Conservation (phyloP, 2,113 vertebrate species). For the Maccullochella peelii region DNA sequence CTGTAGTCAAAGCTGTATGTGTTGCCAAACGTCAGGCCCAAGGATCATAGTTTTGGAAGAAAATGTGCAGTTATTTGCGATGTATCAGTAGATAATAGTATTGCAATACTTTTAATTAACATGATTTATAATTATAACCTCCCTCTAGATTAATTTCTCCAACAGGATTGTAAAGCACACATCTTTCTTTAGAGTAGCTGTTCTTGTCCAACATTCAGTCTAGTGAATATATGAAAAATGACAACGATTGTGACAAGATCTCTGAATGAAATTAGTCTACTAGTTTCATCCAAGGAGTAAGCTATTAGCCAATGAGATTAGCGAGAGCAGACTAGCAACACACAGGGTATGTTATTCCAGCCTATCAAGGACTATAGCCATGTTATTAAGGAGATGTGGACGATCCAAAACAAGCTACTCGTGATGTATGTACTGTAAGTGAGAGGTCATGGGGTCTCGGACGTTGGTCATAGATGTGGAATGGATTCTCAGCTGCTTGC, state of each 20-base stretch:
- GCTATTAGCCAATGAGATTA: conserved; percentile 5
- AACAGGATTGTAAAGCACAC: not conserved
- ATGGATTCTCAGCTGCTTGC: not conserved
- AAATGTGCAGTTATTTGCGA: not conserved
- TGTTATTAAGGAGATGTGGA: not conserved
- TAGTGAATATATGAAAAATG: not conserved
- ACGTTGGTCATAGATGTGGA: not conserved
- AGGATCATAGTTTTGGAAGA: not conserved
- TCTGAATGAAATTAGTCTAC: not conserved
- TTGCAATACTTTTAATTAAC: not conserved
- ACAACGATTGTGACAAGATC: not conserved
- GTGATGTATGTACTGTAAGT: not conserved
- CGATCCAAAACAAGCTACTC: not conserved
- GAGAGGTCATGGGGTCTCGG: not conserved
- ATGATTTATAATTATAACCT: not conserved
- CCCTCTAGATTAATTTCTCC: not conserved
- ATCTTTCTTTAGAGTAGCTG: not conserved
- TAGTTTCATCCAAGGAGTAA: not conserved
- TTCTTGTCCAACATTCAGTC: not conserved
- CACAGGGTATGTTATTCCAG: not conserved
- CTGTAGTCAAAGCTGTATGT: not conserved
- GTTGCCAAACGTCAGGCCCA: not conserved
- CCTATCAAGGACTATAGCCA: not conserved
- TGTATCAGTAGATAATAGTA: not conserved
- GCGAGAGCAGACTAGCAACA: not conserved